Evolutionary conservation across 2,113 vertebrate genomes (phyloP), one percentile per base, ranked within the genome.

Genomic region (Hippocampus mohnikei): DNA sequence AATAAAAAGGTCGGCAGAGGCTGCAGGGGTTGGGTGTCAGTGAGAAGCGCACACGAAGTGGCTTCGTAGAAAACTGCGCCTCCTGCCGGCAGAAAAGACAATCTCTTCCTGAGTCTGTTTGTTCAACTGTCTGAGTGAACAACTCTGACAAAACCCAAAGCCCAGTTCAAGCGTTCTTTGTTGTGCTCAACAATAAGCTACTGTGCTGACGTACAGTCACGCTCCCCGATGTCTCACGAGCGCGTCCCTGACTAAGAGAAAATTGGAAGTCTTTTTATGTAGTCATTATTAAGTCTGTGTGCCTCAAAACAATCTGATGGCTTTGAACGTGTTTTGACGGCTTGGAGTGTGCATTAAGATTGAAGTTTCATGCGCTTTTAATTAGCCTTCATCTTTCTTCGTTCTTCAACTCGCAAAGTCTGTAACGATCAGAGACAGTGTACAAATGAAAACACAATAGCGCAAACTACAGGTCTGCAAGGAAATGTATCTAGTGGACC

Each of bases 361-460:
- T 79, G 78, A 16, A 58, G 42, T 72, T 62, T 74, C 74, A 68
- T 83, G 61, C 60, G 52, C 81, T 73, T 81, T 83, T 77, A 7
- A 82, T 72, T 41, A 65, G 37, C 56, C 27, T 44, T 67, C 46
- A 44, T 70, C 48, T 58, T 52, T 55, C 21, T 20, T 44, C 29
- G 65, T 72, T 16, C 62, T 25, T 60, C 59, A 20, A 48, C 20
- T 55, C 56, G 46, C 50, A 48, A 21, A 73, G 46, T 62, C 33
- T 29, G 56, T 29, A 25, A 59, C 27, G 56, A 27, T 59, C 25
- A 25, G 53, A 56, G 23, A 23, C 10, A 56, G 25, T 9, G 1
- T 23, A 23, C n/a, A 25, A 8, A 13, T 56, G 53, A 56, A 56
- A 56, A 56, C 3, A 13, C 10, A 25, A 25, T 56, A 4, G 53